These are phyloP conservation scores for Myiagra hebetior DNA, from an alignment of 2,113 vertebrate species.

Conservation along the genomic window DNA sequence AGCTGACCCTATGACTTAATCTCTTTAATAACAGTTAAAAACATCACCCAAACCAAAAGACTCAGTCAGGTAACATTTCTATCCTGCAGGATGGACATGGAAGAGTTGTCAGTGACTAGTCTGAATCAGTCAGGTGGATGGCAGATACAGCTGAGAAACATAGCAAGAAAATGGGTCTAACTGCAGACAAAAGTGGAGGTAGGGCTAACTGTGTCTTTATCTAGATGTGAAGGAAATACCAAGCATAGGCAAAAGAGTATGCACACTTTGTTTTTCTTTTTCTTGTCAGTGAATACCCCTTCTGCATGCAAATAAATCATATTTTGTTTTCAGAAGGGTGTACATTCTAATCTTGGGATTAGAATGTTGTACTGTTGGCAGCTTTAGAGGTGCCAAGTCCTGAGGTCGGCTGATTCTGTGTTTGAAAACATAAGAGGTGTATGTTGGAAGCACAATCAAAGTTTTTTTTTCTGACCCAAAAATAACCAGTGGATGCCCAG, in stretches of 20 bases:
- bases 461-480: background rate
- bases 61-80: background rate
- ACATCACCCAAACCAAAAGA: background rate
- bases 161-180: background rate
- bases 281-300: background rate
- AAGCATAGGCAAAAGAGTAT: background rate
- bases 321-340: background rate
- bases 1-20: background rate
- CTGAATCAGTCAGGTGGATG: background rate
- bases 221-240: background rate
- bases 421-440: background rate
- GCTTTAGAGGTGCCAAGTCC: background rate
- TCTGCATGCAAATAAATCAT: background rate
- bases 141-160: background rate
- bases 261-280: background rate
- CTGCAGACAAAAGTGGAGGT: background rate
- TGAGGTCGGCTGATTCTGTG: background rate
- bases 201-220: background rate
- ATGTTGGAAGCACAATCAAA: background rate
- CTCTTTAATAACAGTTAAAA: background rate
- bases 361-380: background rate
- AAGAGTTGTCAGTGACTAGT: background rate
- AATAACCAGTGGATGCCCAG: background rate
- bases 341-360: background rate
- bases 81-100: background rate